Conservation (phyloP, 2,113 vertebrate species). For the Protobothrops flavoviridis region DNA sequence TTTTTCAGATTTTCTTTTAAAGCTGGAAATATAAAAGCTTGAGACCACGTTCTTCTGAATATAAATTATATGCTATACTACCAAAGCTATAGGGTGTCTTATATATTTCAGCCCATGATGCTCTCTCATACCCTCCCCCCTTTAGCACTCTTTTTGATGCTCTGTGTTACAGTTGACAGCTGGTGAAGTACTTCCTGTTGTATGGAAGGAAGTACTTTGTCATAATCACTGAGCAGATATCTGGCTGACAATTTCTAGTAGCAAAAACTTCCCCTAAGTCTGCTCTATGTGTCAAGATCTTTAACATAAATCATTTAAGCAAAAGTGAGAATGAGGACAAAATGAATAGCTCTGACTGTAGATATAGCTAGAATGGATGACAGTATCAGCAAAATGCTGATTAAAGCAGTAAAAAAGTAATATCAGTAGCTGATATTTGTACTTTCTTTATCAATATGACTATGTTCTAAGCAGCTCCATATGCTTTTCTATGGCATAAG, state of each 20-base stretch:
- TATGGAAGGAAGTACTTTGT: background rate
- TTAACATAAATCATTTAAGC: constrained; percentile 33
- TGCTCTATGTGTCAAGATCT: background rate
- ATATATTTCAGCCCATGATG: background rate
- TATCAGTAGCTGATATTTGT: constrained; percentile 59
- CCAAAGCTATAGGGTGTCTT: background rate
- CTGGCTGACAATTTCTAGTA: constrained; percentile 21
- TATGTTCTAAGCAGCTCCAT: constrained; percentile 63
- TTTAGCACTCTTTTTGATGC: constrained; percentile 4
- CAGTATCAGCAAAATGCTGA: constrained; percentile 29
- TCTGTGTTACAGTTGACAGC: constrained; percentile 16
- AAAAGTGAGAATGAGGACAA: constrained; percentile 35
- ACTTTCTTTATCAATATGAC: constrained; percentile 39
- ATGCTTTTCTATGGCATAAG: constrained; percentile 55
- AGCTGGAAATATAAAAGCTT: background rate
- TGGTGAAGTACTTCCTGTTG: constrained; percentile 11
- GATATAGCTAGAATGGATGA: constrained; percentile 20
- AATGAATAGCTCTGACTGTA: background rate
- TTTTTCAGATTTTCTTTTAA: background rate
- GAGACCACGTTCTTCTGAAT: background rate
- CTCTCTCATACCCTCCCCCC: background rate
- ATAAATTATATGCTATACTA: background rate
- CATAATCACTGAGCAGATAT: constrained; percentile 8
- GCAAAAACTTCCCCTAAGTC: constrained; percentile 18
- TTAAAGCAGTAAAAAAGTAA: constrained; percentile 49